Conservation (phyloP, 2,113 vertebrate genomes). For the Archocentrus centrarchus region DNA sequence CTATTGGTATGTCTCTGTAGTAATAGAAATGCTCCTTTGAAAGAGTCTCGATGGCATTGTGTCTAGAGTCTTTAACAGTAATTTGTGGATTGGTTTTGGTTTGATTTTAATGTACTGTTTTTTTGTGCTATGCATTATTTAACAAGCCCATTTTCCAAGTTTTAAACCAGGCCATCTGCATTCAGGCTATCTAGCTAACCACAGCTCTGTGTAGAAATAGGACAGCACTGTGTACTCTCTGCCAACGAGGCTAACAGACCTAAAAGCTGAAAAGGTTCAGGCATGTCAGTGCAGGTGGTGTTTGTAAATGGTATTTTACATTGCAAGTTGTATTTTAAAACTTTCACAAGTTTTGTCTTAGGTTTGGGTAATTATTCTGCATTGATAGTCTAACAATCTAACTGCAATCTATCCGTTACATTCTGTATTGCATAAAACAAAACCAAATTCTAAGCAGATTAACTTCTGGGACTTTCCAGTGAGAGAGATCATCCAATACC, state of each 20-base stretch:
- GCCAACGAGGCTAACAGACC: constrained; percentile 14
- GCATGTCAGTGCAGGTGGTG: constrained; percentile 31
- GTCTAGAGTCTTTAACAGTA: constrained; percentile 4
- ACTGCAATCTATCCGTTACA: background rate
- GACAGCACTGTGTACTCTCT: constrained; percentile 42
- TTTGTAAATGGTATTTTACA: background rate
- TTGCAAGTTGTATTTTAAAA: constrained; percentile 10
- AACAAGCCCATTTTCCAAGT: constrained; percentile 42
- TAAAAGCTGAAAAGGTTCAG: constrained; percentile 27
- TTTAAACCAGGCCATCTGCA: constrained; percentile 57
- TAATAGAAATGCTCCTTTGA: background rate
- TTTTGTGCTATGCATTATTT: constrained; percentile 57
- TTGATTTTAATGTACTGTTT: constrained; percentile 31
- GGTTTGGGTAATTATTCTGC: background rate
- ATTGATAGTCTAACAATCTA: background rate
- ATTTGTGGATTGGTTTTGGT: constrained; percentile 18
- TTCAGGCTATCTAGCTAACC: constrained; percentile 50
- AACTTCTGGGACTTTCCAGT: constrained; percentile 1
- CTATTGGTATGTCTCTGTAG: background rate
- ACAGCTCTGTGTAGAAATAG: constrained; percentile 50
- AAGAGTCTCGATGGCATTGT: background rate
- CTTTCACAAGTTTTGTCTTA: background rate
- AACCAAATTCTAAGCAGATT: background rate
- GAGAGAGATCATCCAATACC: constrained; percentile 24
- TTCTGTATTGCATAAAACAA: constrained; percentile 7